Percentiles rank a stretch among this genome's conserved stretches.
Conservation (phyloP, 2,113 vertebrate species). For the Tretioscincus oriximinensis region DNA sequence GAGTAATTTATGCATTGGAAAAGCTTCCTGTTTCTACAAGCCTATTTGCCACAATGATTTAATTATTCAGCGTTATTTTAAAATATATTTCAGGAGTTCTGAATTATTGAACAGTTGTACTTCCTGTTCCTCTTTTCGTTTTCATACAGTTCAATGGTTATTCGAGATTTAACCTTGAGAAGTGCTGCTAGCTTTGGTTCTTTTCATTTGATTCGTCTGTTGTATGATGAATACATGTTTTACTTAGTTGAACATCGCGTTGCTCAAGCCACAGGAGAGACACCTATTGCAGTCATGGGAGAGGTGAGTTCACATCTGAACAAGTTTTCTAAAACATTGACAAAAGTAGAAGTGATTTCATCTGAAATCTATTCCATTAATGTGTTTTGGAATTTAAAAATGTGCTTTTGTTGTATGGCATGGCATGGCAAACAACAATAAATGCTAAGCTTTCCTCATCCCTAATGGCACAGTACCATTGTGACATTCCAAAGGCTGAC, state of each 20-base stretch:
- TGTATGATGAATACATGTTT: constrained; percentile 86
- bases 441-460: too few species aligned
- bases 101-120: not conserved
- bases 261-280: constrained; percentile 83
- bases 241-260: constrained; percentile 84
- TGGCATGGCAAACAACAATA: too few species aligned
- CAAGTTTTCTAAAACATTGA: not conserved
- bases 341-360: constrained; percentile 1
- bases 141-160: constrained; percentile 82
- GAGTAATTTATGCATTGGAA: not conserved
- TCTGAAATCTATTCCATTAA: not conserved
- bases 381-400: not conserved
- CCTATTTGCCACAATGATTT: not conserved
- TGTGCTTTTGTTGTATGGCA: not conserved
- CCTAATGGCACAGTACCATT: too few species aligned
- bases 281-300: constrained; percentile 84
- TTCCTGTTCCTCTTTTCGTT: constrained; percentile 50
- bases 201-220: constrained; percentile 84
- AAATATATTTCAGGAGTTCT: constrained; percentile 32
- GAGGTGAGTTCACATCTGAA: constrained; percentile 73
- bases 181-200: constrained; percentile 86
- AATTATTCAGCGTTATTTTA: constrained; percentile 7
- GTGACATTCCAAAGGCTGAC: too few species aligned
- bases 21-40: not conserved
- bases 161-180: constrained; percentile 82